A percentile compares a stretch with the other conserved stretches of the same genome.
Conservation (phyloP, 2,797 vertebrate species). For the Argyrosomus regius region DNA sequence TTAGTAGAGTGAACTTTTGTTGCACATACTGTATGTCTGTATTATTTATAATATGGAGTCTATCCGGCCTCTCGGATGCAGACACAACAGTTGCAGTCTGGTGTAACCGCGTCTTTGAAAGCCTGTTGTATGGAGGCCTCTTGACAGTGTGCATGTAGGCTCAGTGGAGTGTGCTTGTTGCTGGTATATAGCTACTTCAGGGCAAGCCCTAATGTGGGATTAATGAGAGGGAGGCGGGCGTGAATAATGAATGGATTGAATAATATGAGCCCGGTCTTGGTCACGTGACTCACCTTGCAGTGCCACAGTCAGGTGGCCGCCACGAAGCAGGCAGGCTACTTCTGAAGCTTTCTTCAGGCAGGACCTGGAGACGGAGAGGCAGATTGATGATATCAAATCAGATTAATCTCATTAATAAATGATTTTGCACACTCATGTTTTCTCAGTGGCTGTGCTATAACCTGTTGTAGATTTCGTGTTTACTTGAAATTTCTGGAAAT, state of each 20-base stretch:
- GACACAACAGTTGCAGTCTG: background rate
- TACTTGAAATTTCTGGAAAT: background rate
- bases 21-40: background rate
- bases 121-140: conserved; percentile 23
- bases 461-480: background rate
- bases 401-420: background rate
- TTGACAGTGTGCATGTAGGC: conserved; percentile 49
- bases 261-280: conserved; percentile 48
- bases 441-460: background rate
- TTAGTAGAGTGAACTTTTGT: background rate
- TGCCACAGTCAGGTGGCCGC: conserved; percentile 89
- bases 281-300: conserved; percentile 91
- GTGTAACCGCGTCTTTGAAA: conserved; percentile 20
- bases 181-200: conserved; percentile 45
- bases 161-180: conserved; percentile 59
- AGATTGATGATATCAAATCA: background rate
- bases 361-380: conserved; percentile 78
- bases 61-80: background rate
- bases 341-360: conserved; percentile 93
- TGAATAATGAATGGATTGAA: conserved; percentile 75
- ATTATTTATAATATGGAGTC: background rate
- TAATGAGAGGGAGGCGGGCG: conserved; percentile 62
- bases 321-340: conserved; percentile 88
- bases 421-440: background rate
- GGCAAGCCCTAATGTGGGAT: conserved; percentile 59